Evolutionary conservation across 2,113 vertebrate genomes (phyloP), one percentile per base, ranked within the genome.

Genomic region (Phyllostomus discolor): DNA sequence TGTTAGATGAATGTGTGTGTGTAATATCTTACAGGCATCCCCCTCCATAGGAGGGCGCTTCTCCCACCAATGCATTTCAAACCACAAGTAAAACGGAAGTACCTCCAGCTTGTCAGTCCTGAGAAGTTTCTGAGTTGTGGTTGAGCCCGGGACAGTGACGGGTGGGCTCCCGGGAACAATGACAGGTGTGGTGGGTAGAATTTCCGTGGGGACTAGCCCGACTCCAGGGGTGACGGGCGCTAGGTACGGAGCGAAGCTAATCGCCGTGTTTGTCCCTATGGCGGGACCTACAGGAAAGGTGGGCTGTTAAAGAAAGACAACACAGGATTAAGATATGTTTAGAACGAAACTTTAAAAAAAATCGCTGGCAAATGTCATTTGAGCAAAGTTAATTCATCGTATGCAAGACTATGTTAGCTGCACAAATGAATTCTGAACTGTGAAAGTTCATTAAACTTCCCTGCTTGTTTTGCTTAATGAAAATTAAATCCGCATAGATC

Each of bases 51-150:
- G 85, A 82, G 26, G 46, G 9, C 5, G 92, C 31, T 91, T 95
- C 90, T 87, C n/a, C 12, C 72, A 62, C 57, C 75, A 52, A 83
- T 41, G 24, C 82, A 89, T 94, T 43, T 75, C 82, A 83, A 95
- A 91, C 83, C 88, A 93, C 7, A 62, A 70, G 7, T 3, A 82
- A 54, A 91, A 94, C 64, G 79, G 92, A 93, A 98, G 98, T 99
- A 99, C 99, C 99, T 99, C 99, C 95, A 99, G 98, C 98, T 99
- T 99, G 98, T 99, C 99, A 97, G 99, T 99, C 98, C 99, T 99
- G 98, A 99, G 99, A 95, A 99, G 99, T 98, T 99, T 99, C 98
- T 99, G 99, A 95, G 99, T 99, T 95, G 99, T 98, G 96, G 99
- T 98, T 84, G 99, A 99, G 97, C 98, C 98, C 90, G 99, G 99